Evolutionary conservation across 2,113 vertebrate species (phyloP).

Genomic region (Hypocryptadius cinnamomeus): DNA sequence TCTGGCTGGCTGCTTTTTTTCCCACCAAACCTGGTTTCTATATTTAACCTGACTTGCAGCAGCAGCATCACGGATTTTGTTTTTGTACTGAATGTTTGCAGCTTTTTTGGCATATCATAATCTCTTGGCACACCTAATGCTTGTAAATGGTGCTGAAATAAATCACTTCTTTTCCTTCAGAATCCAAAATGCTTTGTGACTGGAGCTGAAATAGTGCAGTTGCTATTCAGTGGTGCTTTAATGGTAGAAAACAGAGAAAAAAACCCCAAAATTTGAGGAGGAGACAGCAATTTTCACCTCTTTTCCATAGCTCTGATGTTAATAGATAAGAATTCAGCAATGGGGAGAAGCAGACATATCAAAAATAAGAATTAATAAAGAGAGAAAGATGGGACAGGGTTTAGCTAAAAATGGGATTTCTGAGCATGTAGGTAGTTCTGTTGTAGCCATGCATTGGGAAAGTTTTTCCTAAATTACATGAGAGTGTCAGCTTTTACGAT

Average conservation of each 20-base stretch:
- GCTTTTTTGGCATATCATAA: neutral
- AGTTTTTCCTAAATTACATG: neutral
- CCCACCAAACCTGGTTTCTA: neutral
- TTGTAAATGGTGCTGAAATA: neutral
- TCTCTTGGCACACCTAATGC: neutral
- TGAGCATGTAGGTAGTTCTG: neutral
- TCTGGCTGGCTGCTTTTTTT: neutral
- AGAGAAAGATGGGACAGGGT: neutral
- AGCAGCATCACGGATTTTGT: neutral
- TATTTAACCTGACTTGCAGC: neutral
- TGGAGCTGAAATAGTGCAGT: neutral
- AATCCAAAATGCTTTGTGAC: neutral
- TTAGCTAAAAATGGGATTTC: neutral
- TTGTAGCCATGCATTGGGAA: neutral
- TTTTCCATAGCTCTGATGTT: neutral
- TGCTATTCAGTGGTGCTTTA: neutral
- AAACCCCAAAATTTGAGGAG: neutral
- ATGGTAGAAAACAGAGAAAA: neutral
- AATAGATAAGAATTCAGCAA: neutral
- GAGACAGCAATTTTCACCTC: neutral
- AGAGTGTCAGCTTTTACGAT: neutral
- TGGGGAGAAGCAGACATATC: fast-evolving
- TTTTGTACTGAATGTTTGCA: neutral
- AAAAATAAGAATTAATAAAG: neutral
- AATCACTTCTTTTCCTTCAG: neutral